These are phyloP conservation scores for Dolichallabes microphthalmus DNA, from an alignment of 2,113 vertebrate genomes.

Conservation along the genomic window DNA sequence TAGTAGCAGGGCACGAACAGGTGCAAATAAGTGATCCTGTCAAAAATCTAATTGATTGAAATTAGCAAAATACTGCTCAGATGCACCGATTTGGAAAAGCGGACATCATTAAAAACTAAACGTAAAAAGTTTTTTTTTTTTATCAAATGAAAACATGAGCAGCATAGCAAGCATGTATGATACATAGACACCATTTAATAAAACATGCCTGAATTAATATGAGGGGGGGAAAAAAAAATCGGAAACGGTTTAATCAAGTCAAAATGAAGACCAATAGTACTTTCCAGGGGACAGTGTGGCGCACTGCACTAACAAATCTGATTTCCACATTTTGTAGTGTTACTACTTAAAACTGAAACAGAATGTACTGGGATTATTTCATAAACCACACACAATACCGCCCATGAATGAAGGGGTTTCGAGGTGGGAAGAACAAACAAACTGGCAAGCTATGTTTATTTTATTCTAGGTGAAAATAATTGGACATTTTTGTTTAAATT, in stretches of 20 bases:
- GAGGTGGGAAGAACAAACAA: background rate
- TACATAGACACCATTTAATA: conserved; percentile 31
- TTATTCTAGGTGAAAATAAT: background rate
- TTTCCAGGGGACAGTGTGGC: background rate
- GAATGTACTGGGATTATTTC: background rate
- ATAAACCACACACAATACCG: background rate
- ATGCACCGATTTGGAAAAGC: conserved; percentile 46
- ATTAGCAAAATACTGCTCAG: conserved; percentile 18
- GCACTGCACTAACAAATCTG: background rate
- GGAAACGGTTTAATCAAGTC: background rate
- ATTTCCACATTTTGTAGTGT: background rate
- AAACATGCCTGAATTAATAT: conserved; percentile 36
- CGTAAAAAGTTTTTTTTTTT: conserved; percentile 20
- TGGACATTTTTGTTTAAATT: background rate
- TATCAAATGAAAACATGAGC: conserved; percentile 41
- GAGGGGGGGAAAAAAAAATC: background rate
- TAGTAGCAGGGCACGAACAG: conserved; percentile 51
- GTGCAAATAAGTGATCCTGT: conserved; percentile 53
- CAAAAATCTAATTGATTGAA: conserved; percentile 19
- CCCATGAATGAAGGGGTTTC: background rate
- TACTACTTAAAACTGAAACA: background rate
- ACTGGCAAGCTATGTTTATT: background rate
- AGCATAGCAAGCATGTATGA: conserved; percentile 53
- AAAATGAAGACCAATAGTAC: background rate
- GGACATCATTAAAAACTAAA: conserved; percentile 51